Evolutionary conservation across 1,140 invertebrate genomes (phyloP), one percentile per base, ranked within the genome.

Genomic region (Euura saliciscinereae): DNA sequence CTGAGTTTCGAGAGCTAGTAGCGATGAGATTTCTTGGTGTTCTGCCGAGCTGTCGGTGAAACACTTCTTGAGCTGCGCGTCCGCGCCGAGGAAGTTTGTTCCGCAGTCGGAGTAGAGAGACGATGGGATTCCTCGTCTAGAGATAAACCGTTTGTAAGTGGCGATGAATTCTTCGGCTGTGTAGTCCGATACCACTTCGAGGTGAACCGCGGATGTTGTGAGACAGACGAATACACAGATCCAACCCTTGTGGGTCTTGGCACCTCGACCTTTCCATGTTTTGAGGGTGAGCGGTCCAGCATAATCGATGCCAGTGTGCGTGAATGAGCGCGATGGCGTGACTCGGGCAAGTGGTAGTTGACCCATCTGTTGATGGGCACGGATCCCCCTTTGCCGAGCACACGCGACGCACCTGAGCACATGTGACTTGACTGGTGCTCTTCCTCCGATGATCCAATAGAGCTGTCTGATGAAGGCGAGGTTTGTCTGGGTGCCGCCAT

Each of bases 221-320:
- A 51, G 11, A 51, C 46, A 51, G 7, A 51, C 46, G 11, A 51
- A 51, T 2, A 51, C 46, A 11, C 7, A 7, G 46, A 51, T 51
- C 46, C 46, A 51, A 7, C 67, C 68, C 44, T 75, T 75, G 45
- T 66, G 45, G 2, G 28, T 51, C 43, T 43, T 65, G 2, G 45
- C 7, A 44, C 78, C 73, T 2, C 75, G 75, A n/a, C 73, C 72
- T n/a, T 73, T 74, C 51, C 74, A 46, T 46, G 77, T 78, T 43
- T 76, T 43, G 65, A 83, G 77, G 8, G 72, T 66, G 28, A 85
- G 74, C n/a, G 84, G 81, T 6, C 83, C 84, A 6, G 78, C 80
- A 68, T 81, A 83, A 68, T 86, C 84, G 13, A 85, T 73, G 2
- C 79, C 79, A 13, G 69, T 71, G 46, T 78, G 72, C 8, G 64